Evolutionary conservation across 2,797 vertebrate species (phyloP).

Genomic region (Sebastes kiyomatsui): DNA sequence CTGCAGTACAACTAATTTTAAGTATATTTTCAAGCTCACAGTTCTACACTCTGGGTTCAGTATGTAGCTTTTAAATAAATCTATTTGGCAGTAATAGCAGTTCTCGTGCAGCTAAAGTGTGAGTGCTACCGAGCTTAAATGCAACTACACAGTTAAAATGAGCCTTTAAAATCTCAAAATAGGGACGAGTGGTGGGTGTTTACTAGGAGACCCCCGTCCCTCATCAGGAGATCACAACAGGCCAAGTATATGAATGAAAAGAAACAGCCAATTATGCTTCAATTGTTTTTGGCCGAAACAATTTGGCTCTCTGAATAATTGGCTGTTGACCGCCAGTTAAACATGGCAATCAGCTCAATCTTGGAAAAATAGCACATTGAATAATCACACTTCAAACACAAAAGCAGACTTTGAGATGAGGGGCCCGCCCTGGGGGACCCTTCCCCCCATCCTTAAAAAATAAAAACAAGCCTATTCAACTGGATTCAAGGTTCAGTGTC

Average conservation of each 20-base stretch:
- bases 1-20: neutral
- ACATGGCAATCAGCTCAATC: slow-evolving; percentile 41
- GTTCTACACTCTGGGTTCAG: neutral
- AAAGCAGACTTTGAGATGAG: slow-evolving; percentile 53
- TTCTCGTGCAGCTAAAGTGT: neutral
- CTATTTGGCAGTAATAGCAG: neutral
- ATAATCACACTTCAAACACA: slow-evolving; percentile 66
- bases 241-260: slow-evolving; percentile 23
- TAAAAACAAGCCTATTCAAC: slow-evolving; percentile 43
- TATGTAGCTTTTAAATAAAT: neutral
- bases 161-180: neutral
- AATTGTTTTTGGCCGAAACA: slow-evolving; percentile 48
- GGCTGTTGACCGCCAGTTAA: slow-evolving; percentile 53
- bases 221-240: slow-evolving; percentile 17
- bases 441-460: slow-evolving; percentile 29
- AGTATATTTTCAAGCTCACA: neutral
- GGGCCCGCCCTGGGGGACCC: slow-evolving; percentile 3
- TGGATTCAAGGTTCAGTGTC: slow-evolving; percentile 19
- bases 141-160: neutral
- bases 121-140: neutral
- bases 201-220: neutral
- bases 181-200: neutral
- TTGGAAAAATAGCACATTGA: slow-evolving; percentile 43
- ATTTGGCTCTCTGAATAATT: slow-evolving; percentile 38
- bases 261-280: slow-evolving; percentile 32